Percentiles rank a stretch among this genome's conserved stretches.
Evolutionary conservation across 2,113 vertebrate genomes (phyloP).

Genomic region (Pithys albifrons): DNA sequence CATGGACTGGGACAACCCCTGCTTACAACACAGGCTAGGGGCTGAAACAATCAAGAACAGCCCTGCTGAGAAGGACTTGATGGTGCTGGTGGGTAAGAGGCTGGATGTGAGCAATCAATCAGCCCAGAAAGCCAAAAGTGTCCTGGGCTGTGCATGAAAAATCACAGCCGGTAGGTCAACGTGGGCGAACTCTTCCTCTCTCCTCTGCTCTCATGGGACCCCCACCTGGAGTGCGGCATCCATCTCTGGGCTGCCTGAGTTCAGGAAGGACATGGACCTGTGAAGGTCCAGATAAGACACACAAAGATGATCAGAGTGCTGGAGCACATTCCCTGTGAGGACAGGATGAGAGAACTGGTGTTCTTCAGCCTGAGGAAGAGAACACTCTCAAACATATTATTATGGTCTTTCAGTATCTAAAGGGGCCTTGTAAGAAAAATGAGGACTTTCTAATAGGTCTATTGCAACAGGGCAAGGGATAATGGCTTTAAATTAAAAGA

Average conservation of each 20-base stretch:
- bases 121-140: no score
- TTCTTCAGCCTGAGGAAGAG: not conserved
- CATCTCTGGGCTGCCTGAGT: not conserved
- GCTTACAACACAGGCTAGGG: not conserved
- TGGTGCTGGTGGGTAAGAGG: not conserved
- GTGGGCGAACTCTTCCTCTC: not conserved
- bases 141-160: not conserved
- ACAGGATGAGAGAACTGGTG: not conserved
- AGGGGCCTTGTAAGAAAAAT: not conserved
- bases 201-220: not conserved
- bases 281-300: not conserved
- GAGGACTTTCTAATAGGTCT: no score
- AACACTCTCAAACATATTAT: not conserved
- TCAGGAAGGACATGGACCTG: not conserved
- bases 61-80: not conserved
- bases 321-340: not conserved
- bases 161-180: not conserved
- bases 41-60: not conserved
- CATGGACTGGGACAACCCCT: fast-evolving
- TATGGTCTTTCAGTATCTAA: not conserved
- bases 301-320: not conserved
- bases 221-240: not conserved
- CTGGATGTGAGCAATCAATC: not conserved
- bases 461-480: not conserved
- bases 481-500: not conserved